Evolutionary conservation across 2,888 invertebrate species (phyloP).

Genomic region (Nowickia ferox): DNA sequence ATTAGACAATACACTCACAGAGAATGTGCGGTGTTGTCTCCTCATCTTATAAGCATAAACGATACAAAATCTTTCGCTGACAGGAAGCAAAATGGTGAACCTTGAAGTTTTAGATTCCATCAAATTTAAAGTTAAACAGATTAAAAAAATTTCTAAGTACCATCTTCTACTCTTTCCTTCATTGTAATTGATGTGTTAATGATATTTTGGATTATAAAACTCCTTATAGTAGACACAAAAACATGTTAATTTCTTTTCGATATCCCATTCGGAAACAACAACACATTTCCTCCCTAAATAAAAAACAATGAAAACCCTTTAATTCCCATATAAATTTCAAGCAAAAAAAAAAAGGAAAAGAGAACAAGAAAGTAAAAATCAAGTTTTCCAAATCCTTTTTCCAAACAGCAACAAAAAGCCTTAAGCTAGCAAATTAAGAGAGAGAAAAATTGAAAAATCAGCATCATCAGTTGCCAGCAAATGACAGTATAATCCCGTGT

Average conservation of each 20-base stretch:
- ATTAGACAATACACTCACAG: too few relatives aligned
- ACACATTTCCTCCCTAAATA: constrained; percentile 14
- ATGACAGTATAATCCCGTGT: constrained; percentile 71
- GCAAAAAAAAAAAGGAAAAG: constrained; percentile 51
- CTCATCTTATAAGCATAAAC: too few relatives aligned
- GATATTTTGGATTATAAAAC: not conserved
- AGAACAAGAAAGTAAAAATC: constrained; percentile 56
- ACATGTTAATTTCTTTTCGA: constrained; percentile 61
- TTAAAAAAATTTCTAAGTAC: not conserved
- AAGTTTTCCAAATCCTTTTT: constrained; percentile 73
- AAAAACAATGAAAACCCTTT: constrained; percentile 58
- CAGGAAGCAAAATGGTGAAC: too few relatives aligned
- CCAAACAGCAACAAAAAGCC: constrained; percentile 72
- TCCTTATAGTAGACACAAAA: constrained; percentile 62
- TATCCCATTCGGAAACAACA: constrained; percentile 25
- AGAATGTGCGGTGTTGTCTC: too few relatives aligned
- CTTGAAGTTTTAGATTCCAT: too few relatives aligned
- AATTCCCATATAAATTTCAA: constrained; percentile 78
- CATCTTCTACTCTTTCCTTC: not conserved
- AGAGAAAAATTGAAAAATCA: constrained; percentile 46
- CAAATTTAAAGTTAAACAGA: not conserved
- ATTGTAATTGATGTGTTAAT: constrained; percentile 59
- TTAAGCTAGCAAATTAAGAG: constrained; percentile 41
- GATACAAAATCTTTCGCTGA: too few relatives aligned
- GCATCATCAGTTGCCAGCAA: constrained; percentile 70